Base-by-base conservation (phyloP, 2,797 vertebrate species). In the Hyperoplus immaculatus region DNA sequence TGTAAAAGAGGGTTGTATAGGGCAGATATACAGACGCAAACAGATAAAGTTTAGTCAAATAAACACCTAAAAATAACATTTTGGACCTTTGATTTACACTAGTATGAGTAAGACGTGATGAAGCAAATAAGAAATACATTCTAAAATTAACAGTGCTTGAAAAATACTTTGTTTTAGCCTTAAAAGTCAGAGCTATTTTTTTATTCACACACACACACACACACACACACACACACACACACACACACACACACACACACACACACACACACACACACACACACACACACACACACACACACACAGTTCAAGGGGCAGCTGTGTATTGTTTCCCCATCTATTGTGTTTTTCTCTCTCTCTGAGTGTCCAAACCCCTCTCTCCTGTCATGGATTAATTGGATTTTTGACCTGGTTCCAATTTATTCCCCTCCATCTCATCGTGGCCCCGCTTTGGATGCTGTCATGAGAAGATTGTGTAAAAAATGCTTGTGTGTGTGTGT, bases 381-480 rank as follows among this genome's bases (percentile, higher is more conserved):
- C 42, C 77, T 82, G 90, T 93, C 87, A 87, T 72, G 87, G 92
- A 94, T 93, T 94, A 93, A 92, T 93, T 94, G 89, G 90, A 91
- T 92, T 94, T 91, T 84, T 93, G 88, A 92, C 89, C 92, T 89
- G 91, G 85, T 89, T 90, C 87, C 89, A 89, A 79, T 77, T 79
- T 83, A 62, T 66, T 68, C 73, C 75, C 83, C 79, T 86, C 74
- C 63, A 68, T 63, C 77, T 84, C 73, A 43, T 55, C 13, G 29
- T 21, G 29, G 53, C 56, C 69, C 76, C 14, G 47, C 78, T 82
- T 29, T 41, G 29, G 75, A 39, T 2, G 13, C 78, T 69, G 81
- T 85, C 86, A 66, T 67, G 71, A 75, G 77, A 70, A 14, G 61
- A 29, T 77, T 83, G 84, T 76, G 50, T 21, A 18, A 68, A 54